Evolutionary conservation across 2,888 invertebrate species (phyloP).

Genomic region (Lucinisca nassula): DNA sequence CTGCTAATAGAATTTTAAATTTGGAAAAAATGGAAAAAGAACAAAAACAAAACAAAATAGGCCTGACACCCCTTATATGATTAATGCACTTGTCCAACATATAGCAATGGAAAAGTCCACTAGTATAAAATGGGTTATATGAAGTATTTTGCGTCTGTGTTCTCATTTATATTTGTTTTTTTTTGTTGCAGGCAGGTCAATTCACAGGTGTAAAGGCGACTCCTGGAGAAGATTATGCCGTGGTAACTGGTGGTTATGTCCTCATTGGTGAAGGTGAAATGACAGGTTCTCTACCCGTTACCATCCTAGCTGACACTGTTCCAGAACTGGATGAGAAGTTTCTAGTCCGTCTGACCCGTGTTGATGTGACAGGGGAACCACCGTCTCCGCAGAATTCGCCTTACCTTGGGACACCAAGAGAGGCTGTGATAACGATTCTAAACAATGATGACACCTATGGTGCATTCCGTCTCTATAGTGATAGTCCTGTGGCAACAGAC

Average conservation of each 20-base stretch:
- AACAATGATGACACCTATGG: slow-evolving; percentile 87
- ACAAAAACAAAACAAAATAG: too few relatives aligned
- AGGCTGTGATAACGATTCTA: slow-evolving; percentile 79
- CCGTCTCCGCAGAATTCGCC: slow-evolving; percentile 78
- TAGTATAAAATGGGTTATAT: too few relatives aligned
- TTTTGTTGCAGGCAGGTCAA: slow-evolving; percentile 71
- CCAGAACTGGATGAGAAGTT: slow-evolving; percentile 86
- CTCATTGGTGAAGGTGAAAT: slow-evolving; percentile 79
- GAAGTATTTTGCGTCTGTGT: too few relatives aligned
- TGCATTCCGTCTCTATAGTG: slow-evolving; percentile 82
- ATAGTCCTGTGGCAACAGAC: slow-evolving; percentile 77
- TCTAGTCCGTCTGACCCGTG: slow-evolving; percentile 72
- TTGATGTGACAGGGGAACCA: slow-evolving; percentile 76
- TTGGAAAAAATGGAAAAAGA: too few relatives aligned
- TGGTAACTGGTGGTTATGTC: slow-evolving; percentile 76
- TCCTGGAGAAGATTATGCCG: slow-evolving; percentile 80
- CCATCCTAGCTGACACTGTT: slow-evolving; percentile 80
- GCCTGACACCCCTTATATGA: too few relatives aligned
- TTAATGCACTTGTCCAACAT: too few relatives aligned
- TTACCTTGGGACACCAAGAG: slow-evolving; percentile 72
- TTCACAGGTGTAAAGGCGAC: slow-evolving; percentile 77
- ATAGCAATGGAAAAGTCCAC: too few relatives aligned
- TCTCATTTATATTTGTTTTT: neutral
- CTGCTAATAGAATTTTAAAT: too few relatives aligned
- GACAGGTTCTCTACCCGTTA: slow-evolving; percentile 78